Evolutionary conservation across 1,140 invertebrate species (phyloP), one percentile per base, ranked within the genome.

Genomic region (Nasonia vitripennis): DNA sequence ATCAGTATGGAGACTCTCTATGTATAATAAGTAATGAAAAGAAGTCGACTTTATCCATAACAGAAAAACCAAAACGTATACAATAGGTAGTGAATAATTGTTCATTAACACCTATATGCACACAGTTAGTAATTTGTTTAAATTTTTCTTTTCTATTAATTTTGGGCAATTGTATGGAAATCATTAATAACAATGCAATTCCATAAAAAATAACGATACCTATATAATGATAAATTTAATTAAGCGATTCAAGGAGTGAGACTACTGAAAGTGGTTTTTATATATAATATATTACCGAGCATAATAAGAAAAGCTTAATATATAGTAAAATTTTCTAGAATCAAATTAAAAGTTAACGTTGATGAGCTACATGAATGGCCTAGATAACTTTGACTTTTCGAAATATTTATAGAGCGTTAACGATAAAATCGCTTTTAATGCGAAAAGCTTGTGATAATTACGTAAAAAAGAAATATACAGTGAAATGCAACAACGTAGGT

Each of bases 391-490:
- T 45, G 27, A 27, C 23, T 73, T 71, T 81, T 81, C 79, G 79
- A 73, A 71, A 81, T 80, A 68, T 81, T 71, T 81, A 81, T 81
- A 81, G 34, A 51, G 55, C 31, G 31, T 80, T 80, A 80, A 62
- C 12, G 31, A 67, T 62, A 62, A 78, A 80, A 20, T 81, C 68
- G 79, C 79, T 73, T 71, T 81, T 73, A 73, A 45, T 51, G 68
- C 79, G n/a, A 81, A 45, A 51, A 51, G 79, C 68, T 81, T 81
- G 67, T 81, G 79, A 81, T 81, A 81, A 81, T 23, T 70, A 31
- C 3, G 2, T 17, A 81, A 81, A 81, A 51, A 45, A 5, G 45
- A 41, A 45, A 78, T 78, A 55, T 34, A 48, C 20, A 51, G 55
- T 23, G 45, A n/a, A 51, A 51, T n/a, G n/a, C 10, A 78, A 11